A percentile compares a stretch with the other conserved stretches of the same genome.
Evolutionary conservation across 2,113 vertebrate genomes (phyloP).

Genomic region (Epinephelus fuscoguttatus): DNA sequence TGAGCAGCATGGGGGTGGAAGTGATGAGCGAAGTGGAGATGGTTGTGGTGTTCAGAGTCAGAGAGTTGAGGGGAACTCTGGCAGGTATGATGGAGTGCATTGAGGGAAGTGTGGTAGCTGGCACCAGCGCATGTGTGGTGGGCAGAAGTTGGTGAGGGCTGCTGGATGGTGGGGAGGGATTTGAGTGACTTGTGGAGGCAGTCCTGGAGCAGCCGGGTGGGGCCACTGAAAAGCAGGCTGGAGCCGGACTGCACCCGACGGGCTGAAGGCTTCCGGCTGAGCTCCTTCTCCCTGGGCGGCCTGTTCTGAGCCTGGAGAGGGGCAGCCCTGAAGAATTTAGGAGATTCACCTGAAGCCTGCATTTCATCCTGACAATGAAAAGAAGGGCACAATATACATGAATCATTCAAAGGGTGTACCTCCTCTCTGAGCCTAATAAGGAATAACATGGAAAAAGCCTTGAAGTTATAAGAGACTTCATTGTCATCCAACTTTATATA

Average conservation of each 20-base stretch:
- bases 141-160: conserved; percentile 58
- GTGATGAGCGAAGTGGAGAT: conserved; percentile 25
- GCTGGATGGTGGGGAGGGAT: conserved; percentile 69
- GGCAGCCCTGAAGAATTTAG: conserved; percentile 80
- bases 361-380: conserved; percentile 85
- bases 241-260: conserved; percentile 85
- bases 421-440: too few relatives aligned
- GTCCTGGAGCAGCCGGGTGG: conserved; percentile 79
- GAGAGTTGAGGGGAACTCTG: conserved; percentile 53
- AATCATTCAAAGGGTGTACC: background rate
- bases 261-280: conserved; percentile 80
- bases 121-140: conserved; percentile 25
- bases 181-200: conserved; percentile 75
- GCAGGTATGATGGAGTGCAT: conserved; percentile 67
- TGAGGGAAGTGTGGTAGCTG: conserved; percentile 59
- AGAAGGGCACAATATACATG: background rate
- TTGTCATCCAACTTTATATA: too few relatives aligned
- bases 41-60: conserved; percentile 41
- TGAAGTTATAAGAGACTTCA: too few relatives aligned
- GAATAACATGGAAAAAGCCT: too few relatives aligned
- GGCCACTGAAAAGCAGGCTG: conserved; percentile 83
- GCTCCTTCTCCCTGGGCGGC: conserved; percentile 62
- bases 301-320: conserved; percentile 65
- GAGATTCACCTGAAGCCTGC: conserved; percentile 80
- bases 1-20: conserved; percentile 5